Base-by-base conservation (phyloP, 2,113 vertebrate genomes). In the Myiagra hebetior region DNA sequence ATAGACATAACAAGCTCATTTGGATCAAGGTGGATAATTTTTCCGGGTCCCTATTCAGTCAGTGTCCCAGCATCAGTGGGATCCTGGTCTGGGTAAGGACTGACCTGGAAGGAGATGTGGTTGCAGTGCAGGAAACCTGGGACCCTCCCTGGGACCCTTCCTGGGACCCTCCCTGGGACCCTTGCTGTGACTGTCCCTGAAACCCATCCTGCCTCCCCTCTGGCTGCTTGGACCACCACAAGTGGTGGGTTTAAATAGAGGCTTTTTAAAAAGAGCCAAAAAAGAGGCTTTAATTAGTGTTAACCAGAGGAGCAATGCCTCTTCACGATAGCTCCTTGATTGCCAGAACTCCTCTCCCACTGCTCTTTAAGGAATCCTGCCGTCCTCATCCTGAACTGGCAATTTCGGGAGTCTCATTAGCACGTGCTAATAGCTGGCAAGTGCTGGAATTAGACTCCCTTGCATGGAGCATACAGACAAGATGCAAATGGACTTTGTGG, bases 401-500 rank as follows among this genome's bases (percentile, higher is more conserved):
- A 39, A 3, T 63, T 39, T 42, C 83, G 65, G 76, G 72, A 74
- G 52, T 3, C 60, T 81, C 64, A 44, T 91, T 89, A 96, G 52
- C 76, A 87, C 11, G 1, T 91, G 64, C 39, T 95, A 84, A 86
- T 74, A 33, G 70, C 86, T 57, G 46, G 70, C 65, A 75, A 78
- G 53, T 28, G 78, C 53, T 86, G 3, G 10, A 35, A 21, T 80
- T 31, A 63, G 57, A 4, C 21, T 67, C 24, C 27, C 37, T 81
- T 84, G 83, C 59, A 15, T 7, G 42, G 76, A 74, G 60, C 50
- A 35, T 41, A 35, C 86, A 84, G 86, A 74, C 64, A 81, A 93
- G 89, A 89, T 87, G 73, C 86, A 87, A 86, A 93, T 78, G 63
- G 33, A 8, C 27, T 94, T 96, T 70, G 87, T 63, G 80, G 64